Conservation (phyloP, 1,140 invertebrate genomes). For the Penaeus chinensis region DNA sequence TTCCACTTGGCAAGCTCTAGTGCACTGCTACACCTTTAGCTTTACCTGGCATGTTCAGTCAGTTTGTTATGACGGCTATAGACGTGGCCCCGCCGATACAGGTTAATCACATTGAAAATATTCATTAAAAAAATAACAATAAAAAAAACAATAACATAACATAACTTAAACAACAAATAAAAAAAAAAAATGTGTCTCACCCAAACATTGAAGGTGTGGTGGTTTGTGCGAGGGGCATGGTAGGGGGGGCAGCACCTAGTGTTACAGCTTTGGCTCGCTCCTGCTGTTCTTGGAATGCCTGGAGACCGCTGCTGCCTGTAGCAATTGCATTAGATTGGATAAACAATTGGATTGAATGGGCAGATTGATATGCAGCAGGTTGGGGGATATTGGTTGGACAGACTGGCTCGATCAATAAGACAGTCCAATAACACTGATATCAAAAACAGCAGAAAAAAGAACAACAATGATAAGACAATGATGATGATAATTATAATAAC, state of each 20-base stretch:
- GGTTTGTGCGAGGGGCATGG: conserved; percentile 40
- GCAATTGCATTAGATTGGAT: too few relatives aligned
- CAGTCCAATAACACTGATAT: background rate
- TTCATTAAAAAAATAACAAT: background rate
- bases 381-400: too few relatives aligned
- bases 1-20: too few relatives aligned
- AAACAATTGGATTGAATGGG: background rate
- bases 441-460: background rate
- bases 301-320: conserved; percentile 41
- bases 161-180: background rate
- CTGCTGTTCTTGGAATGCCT: conserved; percentile 52
- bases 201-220: conserved; percentile 39
- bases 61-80: too few relatives aligned
- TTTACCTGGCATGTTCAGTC: too few relatives aligned
- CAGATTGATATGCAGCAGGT: background rate
- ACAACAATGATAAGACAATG: background rate
- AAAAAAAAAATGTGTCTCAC: background rate
- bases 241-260: conserved; percentile 45
- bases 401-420: too few relatives aligned
- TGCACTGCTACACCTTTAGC: too few relatives aligned
- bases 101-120: too few relatives aligned
- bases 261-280: conserved; percentile 46
- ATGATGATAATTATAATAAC: background rate
- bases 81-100: too few relatives aligned
- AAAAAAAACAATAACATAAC: background rate